Evolutionary conservation across 2,113 vertebrate genomes (phyloP), one percentile per base, ranked within the genome.

Genomic region (Poeciliopsis occidentalis): DNA sequence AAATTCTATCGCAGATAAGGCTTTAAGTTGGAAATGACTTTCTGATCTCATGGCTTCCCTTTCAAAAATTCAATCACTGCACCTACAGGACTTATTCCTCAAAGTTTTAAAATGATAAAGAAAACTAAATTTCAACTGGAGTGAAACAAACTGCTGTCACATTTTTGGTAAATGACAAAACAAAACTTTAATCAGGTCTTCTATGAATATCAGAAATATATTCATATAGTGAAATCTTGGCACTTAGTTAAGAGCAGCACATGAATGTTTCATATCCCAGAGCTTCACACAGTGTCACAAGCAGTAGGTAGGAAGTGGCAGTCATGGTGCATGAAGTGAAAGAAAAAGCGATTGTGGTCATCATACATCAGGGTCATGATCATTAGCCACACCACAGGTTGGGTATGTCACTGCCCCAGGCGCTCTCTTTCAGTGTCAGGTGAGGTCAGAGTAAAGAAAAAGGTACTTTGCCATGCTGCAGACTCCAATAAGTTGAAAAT

Each of bases 1-100:
- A 82, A 79, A 81, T 79, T 89, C 82, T 80, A 91, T 90, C 85
- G 80, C 64, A 64, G 76, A 77, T 75, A 60, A 83, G 78, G 85
- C 41, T 79, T 88, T 77, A 86, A 79, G 65, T 82, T 71, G 37
- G 67, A 86, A 91, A 83, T 88, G 51, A 90, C 85, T 91, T 89
- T 84, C 72, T 71, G 87, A 89, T 86, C 82, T 76, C 34, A 57
- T 12, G 13, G n/a, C 70, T 61, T 73, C 31, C 34, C 44, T 75
- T 71, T 81, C 57, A 70, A 44, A 82, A 76, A 71, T 67, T 22
- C 51, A n/a, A 57, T 57, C 22, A 57, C 51, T 57, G 61, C 64
- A 70, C 68, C 80, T 4, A 6, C 57, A 67, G 66, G 65, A 74
- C 67, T 71, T 80, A 65, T 69, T 31, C 34, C 54, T 63, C 32